Base-by-base conservation (phyloP, 1,140 invertebrate genomes). In the Temnothorax curvispinosus region DNA sequence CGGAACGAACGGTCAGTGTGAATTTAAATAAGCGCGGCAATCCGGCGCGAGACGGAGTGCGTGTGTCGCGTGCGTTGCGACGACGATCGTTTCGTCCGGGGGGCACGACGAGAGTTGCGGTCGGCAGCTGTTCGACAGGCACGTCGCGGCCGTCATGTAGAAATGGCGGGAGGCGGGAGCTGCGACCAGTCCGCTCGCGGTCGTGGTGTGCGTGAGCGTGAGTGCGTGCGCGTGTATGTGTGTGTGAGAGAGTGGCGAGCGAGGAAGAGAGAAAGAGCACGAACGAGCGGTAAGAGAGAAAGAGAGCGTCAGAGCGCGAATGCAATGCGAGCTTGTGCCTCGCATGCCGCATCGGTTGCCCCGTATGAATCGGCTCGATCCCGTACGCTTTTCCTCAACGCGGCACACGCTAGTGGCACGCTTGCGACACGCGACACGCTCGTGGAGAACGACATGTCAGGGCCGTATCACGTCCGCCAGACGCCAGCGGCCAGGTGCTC, bases 121-220 rank as follows among this genome's bases (percentile, higher is more conserved):
- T 86, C 92, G 92, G 93, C 93, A 93, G 91, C 92, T 93, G 89
- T 90, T 91, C 91, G 90, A 88, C 90, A 86, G 88, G 76, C 89
- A 89, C 87, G 89, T 76, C 87, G 88, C 88, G 92, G 90, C 92
- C 77, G 88, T 88, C 82, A 87, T 87, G 74, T 38, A 87, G 86
- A 92, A 89, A 92, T 91, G 92, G 92, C 92, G 92, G 91, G 91
- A 93, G 92, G 92, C 92, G 92, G 91, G 91, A 93, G 87, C 54
- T 65, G 84, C 47, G 60, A 52, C 27, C 58, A 50, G 58, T 85
- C 75, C 78, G 38, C 18, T n/a, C 8, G 38, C 27, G 18, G 52
- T 9, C 38, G 38, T 72, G 56, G 78, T 21, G 65, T 47, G 41
- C 4, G 58, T 35, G 21, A 3, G 75, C 8, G 52, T 27, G 54